These are phyloP conservation scores for Silvanus unidentatus DNA, from an alignment of 2,888 invertebrate species.

Conservation along the genomic window DNA sequence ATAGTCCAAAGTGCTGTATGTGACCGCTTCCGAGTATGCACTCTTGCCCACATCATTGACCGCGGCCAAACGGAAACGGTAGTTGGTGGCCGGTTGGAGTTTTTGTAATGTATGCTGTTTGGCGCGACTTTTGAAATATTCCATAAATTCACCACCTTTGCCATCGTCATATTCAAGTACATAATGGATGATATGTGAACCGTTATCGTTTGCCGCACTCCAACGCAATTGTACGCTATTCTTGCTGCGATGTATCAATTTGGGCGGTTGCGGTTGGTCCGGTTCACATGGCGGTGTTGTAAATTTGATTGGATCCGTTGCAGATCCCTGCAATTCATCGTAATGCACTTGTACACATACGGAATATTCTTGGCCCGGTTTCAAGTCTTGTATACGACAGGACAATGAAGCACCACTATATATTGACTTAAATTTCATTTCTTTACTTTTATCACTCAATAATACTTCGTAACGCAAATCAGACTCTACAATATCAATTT, in stretches of 20 bases:
- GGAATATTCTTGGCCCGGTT: constrained; percentile 83
- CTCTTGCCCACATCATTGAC: constrained; percentile 76
- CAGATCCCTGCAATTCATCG: constrained; percentile 67
- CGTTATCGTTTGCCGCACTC: constrained; percentile 71
- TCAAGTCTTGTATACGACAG: constrained; percentile 76
- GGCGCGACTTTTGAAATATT: constrained; percentile 65
- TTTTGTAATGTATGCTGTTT: constrained; percentile 71
- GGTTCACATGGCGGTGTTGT: constrained; percentile 78
- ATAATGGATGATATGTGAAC: constrained; percentile 70
- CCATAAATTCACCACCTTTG: constrained; percentile 61
- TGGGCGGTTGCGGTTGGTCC: constrained; percentile 65
- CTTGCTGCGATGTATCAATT: constrained; percentile 65
- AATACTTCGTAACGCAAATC: constrained; percentile 77
- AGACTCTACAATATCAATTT: constrained; percentile 53
- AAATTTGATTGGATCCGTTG: constrained; percentile 74
- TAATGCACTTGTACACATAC: constrained; percentile 74
- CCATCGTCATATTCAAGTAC: constrained; percentile 73
- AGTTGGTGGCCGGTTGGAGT: constrained; percentile 71
- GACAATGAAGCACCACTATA: constrained; percentile 72
- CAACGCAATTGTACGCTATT: constrained; percentile 66
- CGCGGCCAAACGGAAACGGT: constrained; percentile 77
- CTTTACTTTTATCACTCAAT: constrained; percentile 69
- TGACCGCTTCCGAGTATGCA: constrained; percentile 62
- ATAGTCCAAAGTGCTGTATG: constrained; percentile 70
- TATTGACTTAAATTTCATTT: constrained; percentile 79